Percentiles rank a stretch among this genome's conserved stretches.
Conservation (phyloP, 2,888 invertebrate genomes). For the Cerastis rubricosa region DNA sequence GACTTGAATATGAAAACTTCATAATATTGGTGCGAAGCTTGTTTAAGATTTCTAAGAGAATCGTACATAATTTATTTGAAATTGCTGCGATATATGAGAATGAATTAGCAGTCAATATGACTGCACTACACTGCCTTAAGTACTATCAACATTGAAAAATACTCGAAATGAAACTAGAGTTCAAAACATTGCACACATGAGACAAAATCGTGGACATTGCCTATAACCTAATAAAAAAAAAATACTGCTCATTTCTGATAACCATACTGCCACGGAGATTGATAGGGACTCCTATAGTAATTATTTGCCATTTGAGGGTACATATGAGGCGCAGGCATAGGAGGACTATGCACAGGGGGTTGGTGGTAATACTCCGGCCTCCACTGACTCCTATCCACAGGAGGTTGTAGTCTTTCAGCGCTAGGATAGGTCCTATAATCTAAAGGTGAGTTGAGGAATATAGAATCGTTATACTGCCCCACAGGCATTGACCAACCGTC, state of each 20-base stretch:
- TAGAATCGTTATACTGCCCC: constrained; percentile 86
- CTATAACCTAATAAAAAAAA: constrained; percentile 49
- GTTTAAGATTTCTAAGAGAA: constrained; percentile 6
- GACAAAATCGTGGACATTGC: constrained; percentile 44
- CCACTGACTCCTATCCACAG: constrained; percentile 74
- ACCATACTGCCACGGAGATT: constrained; percentile 81
- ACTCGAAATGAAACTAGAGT: constrained; percentile 19
- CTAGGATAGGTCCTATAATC: constrained; percentile 77
- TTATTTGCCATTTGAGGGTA: constrained; percentile 77
- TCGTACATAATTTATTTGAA: background rate
- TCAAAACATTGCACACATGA: constrained; percentile 53
- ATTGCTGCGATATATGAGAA: background rate
- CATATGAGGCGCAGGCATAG: constrained; percentile 59
- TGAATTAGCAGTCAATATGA: constrained; percentile 35
- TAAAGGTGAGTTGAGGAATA: constrained; percentile 80
- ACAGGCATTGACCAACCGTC: constrained; percentile 77
- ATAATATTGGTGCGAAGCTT: background rate
- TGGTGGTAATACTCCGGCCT: constrained; percentile 72
- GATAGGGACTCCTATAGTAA: constrained; percentile 83
- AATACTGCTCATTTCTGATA: constrained; percentile 80
- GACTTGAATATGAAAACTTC: background rate
- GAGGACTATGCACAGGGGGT: constrained; percentile 64
- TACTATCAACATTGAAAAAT: constrained; percentile 9
- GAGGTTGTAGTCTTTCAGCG: constrained; percentile 56
- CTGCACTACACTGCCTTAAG: constrained; percentile 31